These are phyloP conservation scores for Gymnogyps californianus DNA, from an alignment of 2,113 vertebrate genomes.

Conservation along the genomic window DNA sequence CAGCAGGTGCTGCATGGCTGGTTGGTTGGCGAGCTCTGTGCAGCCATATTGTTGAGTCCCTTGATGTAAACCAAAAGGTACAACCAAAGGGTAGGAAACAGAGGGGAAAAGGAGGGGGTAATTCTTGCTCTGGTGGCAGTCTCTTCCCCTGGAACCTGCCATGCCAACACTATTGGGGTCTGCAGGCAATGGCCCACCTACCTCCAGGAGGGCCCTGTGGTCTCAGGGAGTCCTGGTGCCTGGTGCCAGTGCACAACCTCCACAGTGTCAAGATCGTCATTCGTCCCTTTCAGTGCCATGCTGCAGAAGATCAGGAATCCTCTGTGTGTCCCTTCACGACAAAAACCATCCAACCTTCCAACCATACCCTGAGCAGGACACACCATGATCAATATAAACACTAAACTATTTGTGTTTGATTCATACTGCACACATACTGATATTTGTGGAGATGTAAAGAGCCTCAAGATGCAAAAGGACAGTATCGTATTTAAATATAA, in stretches of 20 bases:
- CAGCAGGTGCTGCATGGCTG: not conserved
- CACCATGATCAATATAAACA: too few relatives aligned
- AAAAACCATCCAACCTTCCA: not conserved
- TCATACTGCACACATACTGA: not conserved
- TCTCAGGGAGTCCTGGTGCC: not conserved
- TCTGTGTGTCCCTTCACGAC: not conserved
- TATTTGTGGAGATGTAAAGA: not conserved
- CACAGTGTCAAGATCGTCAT: fast-evolving
- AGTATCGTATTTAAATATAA: not conserved
- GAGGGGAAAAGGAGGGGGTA: not conserved
- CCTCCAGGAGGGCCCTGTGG: not conserved
- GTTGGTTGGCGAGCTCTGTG: not conserved
- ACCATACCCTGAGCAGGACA: not conserved
- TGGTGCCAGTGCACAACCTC: not conserved
- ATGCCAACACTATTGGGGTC: fast-evolving
- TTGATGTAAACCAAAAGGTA: not conserved
- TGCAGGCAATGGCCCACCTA: not conserved
- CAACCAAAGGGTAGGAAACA: not conserved
- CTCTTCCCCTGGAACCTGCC: not conserved
- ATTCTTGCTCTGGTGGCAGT: not conserved
- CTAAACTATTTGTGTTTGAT: not conserved
- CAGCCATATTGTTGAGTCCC: not conserved
- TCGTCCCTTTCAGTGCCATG: not conserved
- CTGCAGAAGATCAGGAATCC: not conserved
- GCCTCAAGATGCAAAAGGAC: not conserved